Evolutionary conservation across 2,888 invertebrate species (phyloP), one percentile per base, ranked within the genome.

Genomic region (Eumacrocentrus americanus): DNA sequence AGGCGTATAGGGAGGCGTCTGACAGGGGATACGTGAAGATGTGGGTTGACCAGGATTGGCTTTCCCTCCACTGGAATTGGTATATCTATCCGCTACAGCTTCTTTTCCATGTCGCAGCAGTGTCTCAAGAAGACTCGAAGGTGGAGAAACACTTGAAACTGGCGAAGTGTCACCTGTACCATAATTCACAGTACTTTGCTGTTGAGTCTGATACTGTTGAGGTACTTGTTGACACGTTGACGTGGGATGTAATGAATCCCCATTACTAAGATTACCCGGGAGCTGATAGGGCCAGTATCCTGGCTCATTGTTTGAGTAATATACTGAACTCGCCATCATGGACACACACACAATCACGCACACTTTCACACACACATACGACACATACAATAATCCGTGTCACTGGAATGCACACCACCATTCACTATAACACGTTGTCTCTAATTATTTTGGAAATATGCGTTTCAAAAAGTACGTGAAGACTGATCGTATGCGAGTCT

Each of bases 101-200:
- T 74, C 67, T 22, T 70, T 78, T 0, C 77, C 78, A 6, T 74
- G 75, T 0, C 72, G 67, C 11, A 78, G 51, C 20, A 54, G n/a
- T 5, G 54, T 67, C 62, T 77, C 75, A 5, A 78, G 58, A 3
- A 78, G 64, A 44, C 73, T 74, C 1, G 69, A 53, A 2, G 68
- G 54, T 14, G 67, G 46, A 12, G 59, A 42, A 1, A 14, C 4
- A 6, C 56, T 56, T 11, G 61, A 14, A 4, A 9, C 4, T n/a
- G 62, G 42, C 5, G 56, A 44, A 16, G 18, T 38, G 6, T 54
- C 35, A 44, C 59, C 64, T 3, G 44, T 18, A 18, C 22, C 57
- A 54, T 63, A 70, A 38, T 52, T 61, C 29, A 64, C 18, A 0
- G 67, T 61, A 56, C 61, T 67, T 3, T 59, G 59, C 20, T 60